A percentile compares a stretch with the other conserved stretches of the same genome.
These are phyloP conservation scores for Corticium candelabrum DNA, from an alignment of 37 sponge, comb jelly and placozoan species.

Conservation along the genomic window DNA sequence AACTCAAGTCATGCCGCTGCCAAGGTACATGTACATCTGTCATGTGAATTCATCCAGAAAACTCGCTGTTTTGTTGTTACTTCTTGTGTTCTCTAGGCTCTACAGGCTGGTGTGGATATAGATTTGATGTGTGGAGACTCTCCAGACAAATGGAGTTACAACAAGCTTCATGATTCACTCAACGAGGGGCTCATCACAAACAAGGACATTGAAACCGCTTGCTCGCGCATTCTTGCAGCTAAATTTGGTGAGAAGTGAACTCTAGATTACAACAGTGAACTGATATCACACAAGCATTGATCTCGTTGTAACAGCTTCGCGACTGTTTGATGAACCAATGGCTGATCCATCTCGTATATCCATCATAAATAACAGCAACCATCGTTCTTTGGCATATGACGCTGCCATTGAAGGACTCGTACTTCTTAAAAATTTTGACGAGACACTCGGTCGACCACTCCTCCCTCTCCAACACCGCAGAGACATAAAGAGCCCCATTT, in stretches of 20 bases:
- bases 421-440: neutral
- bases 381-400: neutral
- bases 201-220: slow-evolving; percentile 5
- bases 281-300: neutral
- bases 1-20: neutral
- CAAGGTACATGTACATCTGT: neutral
- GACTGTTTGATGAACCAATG: slow-evolving; percentile 8
- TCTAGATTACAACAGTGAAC: neutral
- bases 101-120: slow-evolving; percentile 6
- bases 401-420: neutral
- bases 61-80: too few relatives aligned
- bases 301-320: neutral
- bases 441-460: neutral
- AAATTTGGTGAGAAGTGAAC: neutral
- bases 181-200: slow-evolving; percentile 8
- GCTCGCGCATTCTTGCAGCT: neutral
- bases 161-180: slow-evolving; percentile 10
- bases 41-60: too few relatives aligned
- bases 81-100: neutral
- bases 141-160: neutral
- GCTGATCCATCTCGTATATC: neutral
- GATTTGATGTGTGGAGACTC: slow-evolving; percentile 16
- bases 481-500: neutral
- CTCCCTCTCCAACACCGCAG: neutral
- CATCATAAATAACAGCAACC: neutral